These are phyloP conservation scores for Peromyscus eremicus DNA, from an alignment of 2,797 vertebrate genomes.

Conservation along the genomic window DNA sequence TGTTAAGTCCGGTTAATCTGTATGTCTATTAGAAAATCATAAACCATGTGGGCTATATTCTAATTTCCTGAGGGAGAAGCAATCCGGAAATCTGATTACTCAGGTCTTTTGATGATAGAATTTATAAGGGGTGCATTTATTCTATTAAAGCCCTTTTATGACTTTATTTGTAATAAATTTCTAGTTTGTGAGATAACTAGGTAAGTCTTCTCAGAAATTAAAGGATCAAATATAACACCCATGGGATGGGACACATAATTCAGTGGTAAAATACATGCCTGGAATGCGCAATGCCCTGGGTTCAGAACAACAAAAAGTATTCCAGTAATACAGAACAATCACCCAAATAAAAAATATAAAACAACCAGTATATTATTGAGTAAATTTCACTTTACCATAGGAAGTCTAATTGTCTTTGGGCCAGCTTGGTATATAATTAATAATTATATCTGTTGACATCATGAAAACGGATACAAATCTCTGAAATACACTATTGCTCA, in stretches of 20 bases:
- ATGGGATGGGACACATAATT: not conserved
- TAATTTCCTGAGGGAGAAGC: not conserved
- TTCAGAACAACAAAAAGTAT: not conserved
- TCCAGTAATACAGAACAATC: not conserved
- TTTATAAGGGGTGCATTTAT: not conserved
- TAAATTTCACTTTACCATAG: not conserved
- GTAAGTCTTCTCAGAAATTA: constrained; percentile 9
- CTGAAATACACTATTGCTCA: not conserved
- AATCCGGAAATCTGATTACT: not conserved
- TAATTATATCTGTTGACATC: not conserved
- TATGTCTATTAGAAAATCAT: constrained; percentile 29
- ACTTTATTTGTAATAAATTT: not conserved
- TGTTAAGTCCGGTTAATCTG: not conserved
- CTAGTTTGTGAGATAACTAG: not conserved
- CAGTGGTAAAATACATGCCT: not conserved
- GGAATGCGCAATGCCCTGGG: not conserved
- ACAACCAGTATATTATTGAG: not conserved
- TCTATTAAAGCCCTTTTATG: not conserved
- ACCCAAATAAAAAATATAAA: not conserved
- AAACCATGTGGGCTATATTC: not conserved
- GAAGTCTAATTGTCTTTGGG: not conserved
- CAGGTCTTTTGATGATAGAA: not conserved
- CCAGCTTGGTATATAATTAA: not conserved
- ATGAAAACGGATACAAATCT: not conserved
- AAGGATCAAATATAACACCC: not conserved